Percentiles rank a stretch among this genome's conserved stretches.
Conservation (phyloP, 2,113 vertebrate genomes). For the Fukomys damarensis region DNA sequence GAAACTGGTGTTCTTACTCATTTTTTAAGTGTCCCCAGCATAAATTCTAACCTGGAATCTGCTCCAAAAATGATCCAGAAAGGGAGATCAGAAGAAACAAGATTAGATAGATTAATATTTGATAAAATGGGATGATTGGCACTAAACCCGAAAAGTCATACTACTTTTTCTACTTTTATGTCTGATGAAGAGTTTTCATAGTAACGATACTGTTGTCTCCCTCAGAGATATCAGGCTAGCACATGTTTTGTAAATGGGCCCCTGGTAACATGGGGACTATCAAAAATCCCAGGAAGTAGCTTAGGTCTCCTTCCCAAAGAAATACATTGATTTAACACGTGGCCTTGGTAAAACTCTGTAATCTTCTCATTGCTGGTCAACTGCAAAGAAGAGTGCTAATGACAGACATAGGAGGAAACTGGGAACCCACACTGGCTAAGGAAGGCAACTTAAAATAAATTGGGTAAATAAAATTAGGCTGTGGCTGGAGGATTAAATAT, state of each 20-base stretch:
- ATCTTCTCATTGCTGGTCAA: not conserved
- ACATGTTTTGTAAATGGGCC: not conserved
- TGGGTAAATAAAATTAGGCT: not conserved
- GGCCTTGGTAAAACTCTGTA: not conserved
- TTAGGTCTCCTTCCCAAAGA: not conserved
- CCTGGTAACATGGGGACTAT: not conserved
- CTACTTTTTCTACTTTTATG: not conserved
- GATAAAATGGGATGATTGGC: too few relatives aligned
- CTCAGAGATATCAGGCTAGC: not conserved
- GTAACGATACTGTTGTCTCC: not conserved
- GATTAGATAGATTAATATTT: not conserved
- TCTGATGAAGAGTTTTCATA: slow-evolving; percentile 11
- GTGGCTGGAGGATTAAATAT: not conserved
- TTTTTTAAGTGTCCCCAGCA: not conserved
- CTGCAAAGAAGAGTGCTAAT: not conserved
- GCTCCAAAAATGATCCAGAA: slow-evolving; percentile 6
- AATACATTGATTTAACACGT: not conserved
- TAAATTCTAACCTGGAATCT: not conserved
- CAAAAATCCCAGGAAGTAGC: not conserved
- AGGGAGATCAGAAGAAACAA: not conserved
- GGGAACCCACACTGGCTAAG: not conserved
- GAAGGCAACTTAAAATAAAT: not conserved
- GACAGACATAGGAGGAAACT: not conserved
- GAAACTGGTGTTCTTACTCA: not conserved
- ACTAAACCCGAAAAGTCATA: not conserved